Evolutionary conservation across 2,113 vertebrate species (phyloP), one percentile per base, ranked within the genome.

Genomic region (Apteryx mantelli): DNA sequence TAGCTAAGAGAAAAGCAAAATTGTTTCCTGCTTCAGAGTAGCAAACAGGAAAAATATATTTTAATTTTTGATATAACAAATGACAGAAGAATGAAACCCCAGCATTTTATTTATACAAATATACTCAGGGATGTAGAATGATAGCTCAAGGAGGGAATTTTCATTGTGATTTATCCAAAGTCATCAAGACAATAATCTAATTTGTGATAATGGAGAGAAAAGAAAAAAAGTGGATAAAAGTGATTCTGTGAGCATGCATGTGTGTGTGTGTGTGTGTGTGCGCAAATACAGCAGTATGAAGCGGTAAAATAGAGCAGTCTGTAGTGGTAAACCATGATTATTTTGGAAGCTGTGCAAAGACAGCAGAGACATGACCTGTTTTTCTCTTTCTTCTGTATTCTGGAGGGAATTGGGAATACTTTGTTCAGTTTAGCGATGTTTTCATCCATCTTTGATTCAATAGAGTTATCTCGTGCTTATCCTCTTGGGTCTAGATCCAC

Each of bases 1-100:
- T 50, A 82, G 90, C 81, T 85, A 70, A 95, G 82, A 79, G 95
- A 91, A 85, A 91, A 53, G 58, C 36, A 74, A 94, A 95, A 95
- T 95, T 82, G 76, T 95, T 96, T 95, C 96, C 96, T 93, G 73
- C 65, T 91, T 75, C 88, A 71, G 89, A 93, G 18, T 42, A 92
- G 65, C 81, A 30, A 50, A 75, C 76, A 94, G 79, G 85, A 84
- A 76, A 94, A 88, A 96, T 60, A 91, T 25, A 74, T 91, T 80
- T 89, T 86, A 64, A 94, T 95, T 93, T 95, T 75, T 93, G 52
- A 81, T 95, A 22, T 78, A 88, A 75, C 55, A 81, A 78, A 70
- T 77, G 85, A 68, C 76, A 89, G 85, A 66, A 79, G 40, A 87
- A 77, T 77, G 40, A 70, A 82, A 75, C 60, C 38, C 82, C 89